Evolutionary conservation across 1,140 invertebrate genomes (phyloP), one percentile per base, ranked within the genome.

Genomic region (Caerostris darwini): DNA sequence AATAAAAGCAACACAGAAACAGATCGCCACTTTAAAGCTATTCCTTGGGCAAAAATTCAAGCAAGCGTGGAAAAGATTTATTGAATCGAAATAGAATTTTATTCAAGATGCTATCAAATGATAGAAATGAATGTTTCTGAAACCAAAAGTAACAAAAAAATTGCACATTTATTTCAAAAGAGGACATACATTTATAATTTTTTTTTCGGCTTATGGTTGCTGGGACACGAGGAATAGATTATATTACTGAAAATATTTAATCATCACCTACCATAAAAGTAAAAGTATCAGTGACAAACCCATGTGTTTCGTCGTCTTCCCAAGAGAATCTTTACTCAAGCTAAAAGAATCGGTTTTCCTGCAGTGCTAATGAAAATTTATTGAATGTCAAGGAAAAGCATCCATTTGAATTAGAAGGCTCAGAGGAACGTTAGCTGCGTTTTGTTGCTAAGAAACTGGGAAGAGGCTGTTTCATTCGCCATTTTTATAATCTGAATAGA

Each of bases 331-430:
- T 91, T 91, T 91, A 91, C 34, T 56, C 69, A 59, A 19, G 59
- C 12, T 59, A 61, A 58, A 91, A 82, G 89, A 91, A 91, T 91
- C 89, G 89, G 89, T 50, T n/a, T 17, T 54, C 61, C n/a, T 56
- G 58, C 54, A 8, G 57, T 57, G 58, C 89, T 91, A 91, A 91
- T 91, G 89, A 91, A 91, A 91, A 91, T 91, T 57, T 81, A 91
- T 91, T 56, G 69, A 56, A 82, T 58, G 69, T 14, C 56, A 6
- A 10, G 57, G 58, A 57, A 91, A 59, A 53, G 71, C 89, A 91
- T 91, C 89, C 82, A 91, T 91, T 91, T 91, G 89, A 91, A 91
- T 91, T 91, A 91, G 69, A 54, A 53, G 57, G 19, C 59, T 58
- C 57, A 14, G 4, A 14, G 82, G 82, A 59, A 34, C 19, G 14